A percentile compares a stretch with the other conserved stretches of the same genome.
These are phyloP conservation scores for Tamandua tetradactyla DNA, from an alignment of 2,797 vertebrate species.

Conservation along the genomic window DNA sequence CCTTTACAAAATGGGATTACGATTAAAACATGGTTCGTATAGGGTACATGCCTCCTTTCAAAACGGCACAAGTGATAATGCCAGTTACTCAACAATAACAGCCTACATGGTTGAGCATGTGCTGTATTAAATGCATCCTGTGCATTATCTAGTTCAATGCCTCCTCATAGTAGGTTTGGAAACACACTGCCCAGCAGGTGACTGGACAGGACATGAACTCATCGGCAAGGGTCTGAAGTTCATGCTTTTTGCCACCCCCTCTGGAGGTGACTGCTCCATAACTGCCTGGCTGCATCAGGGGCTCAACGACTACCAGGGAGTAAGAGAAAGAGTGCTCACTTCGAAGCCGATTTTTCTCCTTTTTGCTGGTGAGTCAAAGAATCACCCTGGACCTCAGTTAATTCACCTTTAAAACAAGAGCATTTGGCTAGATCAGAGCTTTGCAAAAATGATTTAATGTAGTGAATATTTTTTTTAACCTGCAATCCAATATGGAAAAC, in stretches of 20 bases:
- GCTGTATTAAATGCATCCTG: background rate
- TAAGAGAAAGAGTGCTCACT: background rate
- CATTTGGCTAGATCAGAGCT: background rate
- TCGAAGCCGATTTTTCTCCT: background rate
- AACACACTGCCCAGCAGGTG: background rate
- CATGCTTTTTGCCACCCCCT: background rate
- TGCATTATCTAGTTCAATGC: background rate
- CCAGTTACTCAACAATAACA: background rate
- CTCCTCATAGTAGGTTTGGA: background rate
- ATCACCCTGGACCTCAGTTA: background rate
- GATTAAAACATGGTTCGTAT: too few species aligned
- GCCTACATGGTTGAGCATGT: background rate
- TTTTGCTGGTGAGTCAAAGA: background rate
- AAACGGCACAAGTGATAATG: too few species aligned
- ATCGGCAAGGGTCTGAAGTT: background rate
- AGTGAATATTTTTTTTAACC: background rate
- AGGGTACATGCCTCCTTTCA: too few species aligned
- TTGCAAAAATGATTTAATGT: constrained; percentile 35
- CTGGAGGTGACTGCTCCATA: background rate
- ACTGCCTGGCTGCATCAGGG: background rate
- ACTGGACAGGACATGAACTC: background rate
- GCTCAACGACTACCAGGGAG: background rate
- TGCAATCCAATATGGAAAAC: background rate
- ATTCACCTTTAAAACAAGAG: background rate
- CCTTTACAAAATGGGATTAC: too few species aligned